A percentile compares a stretch with the other conserved stretches of the same genome.
Evolutionary conservation across 2,797 vertebrate genomes (phyloP).

Genomic region (Sarcophilus harrisii): DNA sequence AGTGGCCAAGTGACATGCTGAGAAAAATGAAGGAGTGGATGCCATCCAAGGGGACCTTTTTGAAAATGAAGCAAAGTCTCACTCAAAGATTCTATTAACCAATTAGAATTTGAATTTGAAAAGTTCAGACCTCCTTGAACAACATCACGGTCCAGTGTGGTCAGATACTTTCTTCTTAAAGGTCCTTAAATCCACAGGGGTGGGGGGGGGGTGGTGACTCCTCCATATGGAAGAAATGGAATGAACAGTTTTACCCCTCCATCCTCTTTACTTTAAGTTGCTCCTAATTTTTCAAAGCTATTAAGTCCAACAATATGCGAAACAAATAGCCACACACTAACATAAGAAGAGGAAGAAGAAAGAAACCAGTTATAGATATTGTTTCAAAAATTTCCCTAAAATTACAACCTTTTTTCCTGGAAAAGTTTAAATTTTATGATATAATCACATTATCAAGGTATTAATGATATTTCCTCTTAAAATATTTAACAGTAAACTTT

Average conservation of each 20-base stretch:
- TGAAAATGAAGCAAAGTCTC: not conserved
- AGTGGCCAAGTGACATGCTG: not conserved
- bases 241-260: not conserved
- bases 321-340: not conserved
- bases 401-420: not conserved
- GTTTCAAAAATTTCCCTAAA: not conserved
- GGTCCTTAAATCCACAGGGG: not conserved
- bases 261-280: not conserved
- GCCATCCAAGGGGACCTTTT: not conserved
- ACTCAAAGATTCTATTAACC: not conserved
- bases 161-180: not conserved
- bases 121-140: not conserved
- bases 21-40: not conserved
- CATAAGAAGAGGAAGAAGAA: not conserved
- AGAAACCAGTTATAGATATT: not conserved
- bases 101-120: not conserved
- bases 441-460: not conserved
- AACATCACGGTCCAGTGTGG: not conserved
- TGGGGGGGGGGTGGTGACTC: not conserved
- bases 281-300: not conserved
- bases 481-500: not conserved
- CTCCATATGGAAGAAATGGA: not conserved
- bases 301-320: not conserved
- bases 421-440: not conserved
- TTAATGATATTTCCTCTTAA: not conserved